These are phyloP conservation scores for Epinephelus malabaricus DNA, from an alignment of 2,797 vertebrate genomes.

Conservation along the genomic window DNA sequence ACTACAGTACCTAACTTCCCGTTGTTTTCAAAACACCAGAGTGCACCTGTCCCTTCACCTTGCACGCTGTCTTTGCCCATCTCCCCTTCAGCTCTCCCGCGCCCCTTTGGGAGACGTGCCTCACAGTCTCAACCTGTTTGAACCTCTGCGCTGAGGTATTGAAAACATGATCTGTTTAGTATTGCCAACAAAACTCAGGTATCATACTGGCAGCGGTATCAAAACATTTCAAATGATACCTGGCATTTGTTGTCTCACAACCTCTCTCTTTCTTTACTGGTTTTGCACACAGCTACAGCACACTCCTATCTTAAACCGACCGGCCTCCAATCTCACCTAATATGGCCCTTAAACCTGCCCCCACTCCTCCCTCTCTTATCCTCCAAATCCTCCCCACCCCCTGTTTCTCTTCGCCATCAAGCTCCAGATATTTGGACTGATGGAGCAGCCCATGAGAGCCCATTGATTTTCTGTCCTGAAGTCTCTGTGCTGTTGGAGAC, in stretches of 20 bases:
- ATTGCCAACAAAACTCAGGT: background rate
- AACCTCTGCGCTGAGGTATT: background rate
- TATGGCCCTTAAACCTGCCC: slow-evolving; percentile 20
- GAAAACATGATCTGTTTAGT: background rate
- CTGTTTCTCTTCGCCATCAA: slow-evolving; percentile 62
- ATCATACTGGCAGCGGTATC: background rate
- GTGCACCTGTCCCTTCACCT: background rate
- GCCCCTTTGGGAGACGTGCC: background rate
- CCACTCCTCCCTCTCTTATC: slow-evolving; percentile 30
- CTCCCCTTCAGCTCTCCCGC: background rate
- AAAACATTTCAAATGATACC: background rate
- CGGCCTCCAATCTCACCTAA: slow-evolving; percentile 3
- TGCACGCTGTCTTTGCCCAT: background rate
- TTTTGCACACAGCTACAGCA: slow-evolving; percentile 1
- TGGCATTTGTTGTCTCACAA: background rate
- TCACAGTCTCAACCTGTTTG: background rate
- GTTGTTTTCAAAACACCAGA: background rate
- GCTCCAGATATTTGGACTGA: slow-evolving; percentile 80
- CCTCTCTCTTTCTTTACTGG: background rate
- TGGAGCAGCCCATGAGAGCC: slow-evolving; percentile 76
- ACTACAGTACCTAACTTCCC: background rate
- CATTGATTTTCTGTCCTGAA: slow-evolving; percentile 83
- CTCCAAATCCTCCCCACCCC: slow-evolving; percentile 54
- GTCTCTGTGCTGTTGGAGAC: slow-evolving; percentile 62
- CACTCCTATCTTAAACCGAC: slow-evolving; percentile 14